Base-by-base conservation (phyloP, 2,888 invertebrate genomes). In the Tipula helvola region DNA sequence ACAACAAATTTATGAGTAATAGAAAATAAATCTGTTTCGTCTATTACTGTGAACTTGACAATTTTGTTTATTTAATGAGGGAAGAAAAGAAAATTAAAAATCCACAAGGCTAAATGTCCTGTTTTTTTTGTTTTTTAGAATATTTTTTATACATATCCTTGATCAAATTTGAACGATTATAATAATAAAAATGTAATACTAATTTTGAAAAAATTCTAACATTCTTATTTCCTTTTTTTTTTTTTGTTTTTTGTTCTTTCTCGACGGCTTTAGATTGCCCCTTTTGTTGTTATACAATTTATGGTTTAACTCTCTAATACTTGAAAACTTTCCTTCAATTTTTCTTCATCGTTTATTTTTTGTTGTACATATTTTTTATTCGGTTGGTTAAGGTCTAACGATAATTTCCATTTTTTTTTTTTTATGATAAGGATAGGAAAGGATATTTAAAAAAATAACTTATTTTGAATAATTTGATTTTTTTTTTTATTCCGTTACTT, bases 101-200 rank as follows among this genome's bases (percentile, higher is more conserved):
- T 28, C 18, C 71, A 71, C 18, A 71, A 71, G 71, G 28, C 71
- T 10, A 71, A 57, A 71, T 10, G 28, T 71, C 8, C 3, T 71
- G 28, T 28, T 71, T 71, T 71, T 71, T 71, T 16, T n/a, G n/a
- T n/a, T n/a, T n/a, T 44, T 44, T 44, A 0, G 7, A 52, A 7
- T 52, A 16, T 52, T 7, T 52, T n/a, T 52, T 16, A 16, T 71
- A 71, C 28, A 71, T 71, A 71, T 71, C 28, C 71, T 71, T 71
- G 71, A 71, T 71, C 71, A 71, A 71, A 71, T 71, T 71, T 71
- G 71, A 71, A 71, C 71, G 71, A 71, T 71, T 28, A 71, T 71
- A 71, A 71, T 71, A 71, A 71, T 71, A 71, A 71, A 71, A 71
- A 71, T 71, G 71, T 71, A 71, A 71, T 71, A 71, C 71, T 71